phyloP scores from a whole-genome alignment of 2,113 vertebrate genomes.

The Protobothrops flavoviridis region DNA sequence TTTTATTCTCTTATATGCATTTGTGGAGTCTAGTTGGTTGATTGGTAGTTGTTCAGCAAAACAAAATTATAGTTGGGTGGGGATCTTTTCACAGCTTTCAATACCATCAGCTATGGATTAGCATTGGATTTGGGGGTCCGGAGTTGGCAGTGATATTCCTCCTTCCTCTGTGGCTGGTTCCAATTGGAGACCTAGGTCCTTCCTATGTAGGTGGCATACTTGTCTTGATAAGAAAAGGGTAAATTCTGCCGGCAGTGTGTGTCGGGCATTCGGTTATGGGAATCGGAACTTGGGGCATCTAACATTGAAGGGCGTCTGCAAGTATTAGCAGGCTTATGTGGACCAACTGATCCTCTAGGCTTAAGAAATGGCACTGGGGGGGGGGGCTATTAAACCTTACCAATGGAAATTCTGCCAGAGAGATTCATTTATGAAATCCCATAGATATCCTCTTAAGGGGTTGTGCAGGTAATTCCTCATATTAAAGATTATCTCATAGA shows the following conservation, averaged over 20 bases:
- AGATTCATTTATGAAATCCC: neutral
- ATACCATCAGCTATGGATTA: too few species aligned
- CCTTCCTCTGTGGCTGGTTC: neutral
- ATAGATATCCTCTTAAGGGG: neutral
- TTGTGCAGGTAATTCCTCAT: neutral
- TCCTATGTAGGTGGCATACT: neutral
- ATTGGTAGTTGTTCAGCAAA: neutral
- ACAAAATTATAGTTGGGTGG: neutral
- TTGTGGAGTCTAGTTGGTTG: neutral
- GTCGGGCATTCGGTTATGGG: neutral
- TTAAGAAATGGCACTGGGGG: too few species aligned
- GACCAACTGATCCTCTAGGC: neutral
- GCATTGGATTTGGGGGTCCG: too few species aligned
- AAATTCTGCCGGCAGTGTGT: rapidly evolving
- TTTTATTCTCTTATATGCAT: neutral
- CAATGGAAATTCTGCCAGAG: neutral
- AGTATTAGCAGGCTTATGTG: neutral
- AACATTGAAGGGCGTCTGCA: neutral
- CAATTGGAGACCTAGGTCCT: too few species aligned
- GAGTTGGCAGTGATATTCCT: too few species aligned
- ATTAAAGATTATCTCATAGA: neutral
- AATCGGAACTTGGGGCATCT: neutral
- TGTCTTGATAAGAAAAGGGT: neutral
- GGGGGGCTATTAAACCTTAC: neutral
- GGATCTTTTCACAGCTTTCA: too few species aligned